A percentile compares a stretch with the other conserved stretches of the same genome.
Evolutionary conservation across 2,888 invertebrate species (phyloP).

Genomic region (Standfussiana lucernea): DNA sequence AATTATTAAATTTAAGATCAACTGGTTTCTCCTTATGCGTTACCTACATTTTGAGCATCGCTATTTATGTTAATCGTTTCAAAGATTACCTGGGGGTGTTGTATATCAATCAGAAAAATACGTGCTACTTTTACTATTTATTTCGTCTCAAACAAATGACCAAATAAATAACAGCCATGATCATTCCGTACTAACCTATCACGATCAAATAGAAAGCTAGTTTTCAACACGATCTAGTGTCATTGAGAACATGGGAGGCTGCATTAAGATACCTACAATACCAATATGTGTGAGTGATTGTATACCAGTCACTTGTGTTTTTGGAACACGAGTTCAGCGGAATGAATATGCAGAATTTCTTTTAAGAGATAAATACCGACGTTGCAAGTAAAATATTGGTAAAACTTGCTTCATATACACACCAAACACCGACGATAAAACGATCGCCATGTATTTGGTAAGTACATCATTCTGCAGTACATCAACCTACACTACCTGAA

Average conservation of each 20-base stretch:
- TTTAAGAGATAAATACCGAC: neutral
- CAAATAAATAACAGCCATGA: conserved; percentile 25
- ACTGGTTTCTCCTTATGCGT: neutral
- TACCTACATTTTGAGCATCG: neutral
- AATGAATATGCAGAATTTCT: neutral
- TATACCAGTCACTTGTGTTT: neutral
- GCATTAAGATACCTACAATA: conserved; percentile 7
- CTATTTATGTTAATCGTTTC: neutral
- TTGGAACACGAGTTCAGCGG: neutral
- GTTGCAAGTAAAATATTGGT: neutral
- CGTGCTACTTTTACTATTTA: conserved; percentile 12
- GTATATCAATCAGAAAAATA: neutral
- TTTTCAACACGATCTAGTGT: conserved; percentile 45
- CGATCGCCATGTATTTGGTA: no score
- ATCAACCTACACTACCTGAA: no score
- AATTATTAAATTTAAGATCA: neutral
- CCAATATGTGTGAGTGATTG: neutral
- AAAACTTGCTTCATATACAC: neutral
- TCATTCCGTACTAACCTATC: conserved; percentile 45
- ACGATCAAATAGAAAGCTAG: conserved; percentile 60
- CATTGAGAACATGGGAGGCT: conserved; percentile 43
- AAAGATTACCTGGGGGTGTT: neutral
- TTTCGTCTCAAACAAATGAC: conserved; percentile 4
- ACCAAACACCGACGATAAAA: no score
- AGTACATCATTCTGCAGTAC: no score